Conservation (phyloP, 2,888 invertebrate genomes). For the Oscheius sp. region DNA sequence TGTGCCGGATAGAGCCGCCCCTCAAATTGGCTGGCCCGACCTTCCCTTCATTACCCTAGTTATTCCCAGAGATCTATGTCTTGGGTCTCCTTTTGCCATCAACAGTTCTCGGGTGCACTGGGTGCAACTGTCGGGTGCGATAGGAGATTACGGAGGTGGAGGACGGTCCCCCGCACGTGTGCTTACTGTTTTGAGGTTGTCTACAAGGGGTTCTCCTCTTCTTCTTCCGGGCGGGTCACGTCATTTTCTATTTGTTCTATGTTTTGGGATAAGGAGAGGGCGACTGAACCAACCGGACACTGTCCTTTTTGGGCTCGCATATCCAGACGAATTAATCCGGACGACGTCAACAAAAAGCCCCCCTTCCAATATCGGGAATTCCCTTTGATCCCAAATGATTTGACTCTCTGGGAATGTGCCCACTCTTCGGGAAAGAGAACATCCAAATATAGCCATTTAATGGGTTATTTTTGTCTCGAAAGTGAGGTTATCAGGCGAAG, state of each 20-base stretch:
- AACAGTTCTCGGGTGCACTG: neutral
- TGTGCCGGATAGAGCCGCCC: neutral
- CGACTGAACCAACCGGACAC: constrained; percentile 8
- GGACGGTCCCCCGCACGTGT: neutral
- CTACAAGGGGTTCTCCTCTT: neutral
- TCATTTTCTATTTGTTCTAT: constrained; percentile 19
- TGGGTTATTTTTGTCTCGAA: constrained; percentile 8
- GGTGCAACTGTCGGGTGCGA: constrained; percentile 6
- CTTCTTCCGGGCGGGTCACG: neutral
- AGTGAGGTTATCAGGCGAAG: neutral
- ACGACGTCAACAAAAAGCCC: neutral
- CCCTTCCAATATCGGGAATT: no score
- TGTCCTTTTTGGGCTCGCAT: neutral
- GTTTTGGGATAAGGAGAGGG: constrained; percentile 24
- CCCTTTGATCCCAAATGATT: no score
- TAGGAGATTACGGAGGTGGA: neutral
- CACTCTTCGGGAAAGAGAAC: neutral
- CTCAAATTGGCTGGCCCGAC: neutral
- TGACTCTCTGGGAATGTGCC: no score
- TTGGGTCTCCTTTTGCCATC: neutral
- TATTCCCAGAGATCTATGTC: no score
- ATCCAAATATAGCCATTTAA: neutral
- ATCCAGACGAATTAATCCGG: neutral
- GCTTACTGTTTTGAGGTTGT: neutral
- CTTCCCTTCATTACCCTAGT: neutral